Percentiles rank a stretch among this genome's conserved stretches.
Evolutionary conservation across 2,888 invertebrate species (phyloP).

Genomic region (Acronicta psi): DNA sequence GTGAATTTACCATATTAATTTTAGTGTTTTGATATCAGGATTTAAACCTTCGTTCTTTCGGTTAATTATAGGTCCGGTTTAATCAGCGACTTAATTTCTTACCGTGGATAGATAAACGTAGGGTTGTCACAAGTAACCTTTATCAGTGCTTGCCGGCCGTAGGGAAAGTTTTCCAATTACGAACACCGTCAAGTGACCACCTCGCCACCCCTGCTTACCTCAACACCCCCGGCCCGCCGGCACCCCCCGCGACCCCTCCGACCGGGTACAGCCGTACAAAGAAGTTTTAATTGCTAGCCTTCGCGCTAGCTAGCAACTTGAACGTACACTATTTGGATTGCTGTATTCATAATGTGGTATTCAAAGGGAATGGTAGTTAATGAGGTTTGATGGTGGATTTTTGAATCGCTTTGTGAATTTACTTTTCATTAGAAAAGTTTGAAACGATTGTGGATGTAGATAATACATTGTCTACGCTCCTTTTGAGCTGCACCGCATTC

Average conservation of each 20-base stretch:
- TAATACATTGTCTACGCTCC: too few species aligned
- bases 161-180: conserved; percentile 83
- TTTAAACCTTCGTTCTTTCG: too few species aligned
- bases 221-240: conserved; percentile 40
- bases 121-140: conserved; percentile 80
- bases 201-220: conserved; percentile 58
- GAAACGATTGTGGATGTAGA: too few species aligned
- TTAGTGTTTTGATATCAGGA: too few species aligned
- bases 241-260: conserved; percentile 41
- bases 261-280: conserved; percentile 77
- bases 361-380: conserved; percentile 47
- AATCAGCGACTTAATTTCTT: too few species aligned
- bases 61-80: too few species aligned
- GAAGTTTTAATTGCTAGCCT: conserved; percentile 88
- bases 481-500: too few species aligned
- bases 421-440: conserved; percentile 31
- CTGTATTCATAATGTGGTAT: conserved; percentile 60
- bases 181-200: conserved; percentile 83
- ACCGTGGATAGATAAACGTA: conserved; percentile 13
- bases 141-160: conserved; percentile 69
- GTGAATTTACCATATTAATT: too few species aligned
- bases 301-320: conserved; percentile 79
- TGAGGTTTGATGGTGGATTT: conserved; percentile 42
- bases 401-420: conserved; percentile 36
- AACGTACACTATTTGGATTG: conserved; percentile 79